Percentiles rank a stretch among this genome's conserved stretches.
Conservation (phyloP, 2,797 vertebrate genomes). For the Megalops cyprinoides region DNA sequence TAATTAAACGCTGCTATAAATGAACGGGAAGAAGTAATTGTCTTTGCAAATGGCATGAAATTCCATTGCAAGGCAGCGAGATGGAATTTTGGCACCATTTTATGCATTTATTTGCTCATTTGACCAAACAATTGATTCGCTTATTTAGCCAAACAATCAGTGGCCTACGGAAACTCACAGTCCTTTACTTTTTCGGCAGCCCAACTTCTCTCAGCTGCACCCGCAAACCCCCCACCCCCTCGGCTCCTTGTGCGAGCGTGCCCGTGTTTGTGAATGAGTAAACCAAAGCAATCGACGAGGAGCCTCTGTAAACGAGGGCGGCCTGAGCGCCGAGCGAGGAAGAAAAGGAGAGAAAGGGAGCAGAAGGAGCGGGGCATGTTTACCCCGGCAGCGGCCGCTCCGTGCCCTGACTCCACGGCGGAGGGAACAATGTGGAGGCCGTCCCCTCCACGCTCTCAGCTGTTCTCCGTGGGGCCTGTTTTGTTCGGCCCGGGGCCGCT, state of each 20-base stretch:
- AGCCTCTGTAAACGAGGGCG: conserved; percentile 1
- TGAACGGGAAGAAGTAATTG: not conserved
- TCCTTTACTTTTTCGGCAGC: not conserved
- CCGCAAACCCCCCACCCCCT: not conserved
- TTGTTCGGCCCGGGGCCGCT: conserved; percentile 39
- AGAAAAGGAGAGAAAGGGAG: conserved; percentile 16
- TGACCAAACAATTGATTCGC: too few species aligned
- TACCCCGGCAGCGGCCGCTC: conserved; percentile 61
- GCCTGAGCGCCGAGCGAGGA: not conserved
- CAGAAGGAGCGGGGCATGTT: conserved; percentile 58
- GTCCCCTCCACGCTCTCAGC: conserved; percentile 49
- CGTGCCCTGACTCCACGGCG: conserved; percentile 33
- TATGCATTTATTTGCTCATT: too few species aligned
- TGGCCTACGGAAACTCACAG: not conserved
- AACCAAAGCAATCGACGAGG: not conserved
- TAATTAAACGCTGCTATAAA: not conserved
- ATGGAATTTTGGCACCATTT: too few species aligned
- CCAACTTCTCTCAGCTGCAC: too few species aligned
- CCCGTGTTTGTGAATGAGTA: not conserved
- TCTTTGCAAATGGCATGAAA: too few species aligned
- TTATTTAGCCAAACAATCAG: not conserved
- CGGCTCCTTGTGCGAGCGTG: not conserved
- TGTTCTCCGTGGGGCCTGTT: conserved; percentile 30
- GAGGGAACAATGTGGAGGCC: conserved; percentile 48
- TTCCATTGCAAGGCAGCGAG: too few species aligned